A percentile compares a stretch with the other conserved stretches of the same genome.
Conservation (phyloP, 2,797 vertebrate species). For the Capromys pilorides region DNA sequence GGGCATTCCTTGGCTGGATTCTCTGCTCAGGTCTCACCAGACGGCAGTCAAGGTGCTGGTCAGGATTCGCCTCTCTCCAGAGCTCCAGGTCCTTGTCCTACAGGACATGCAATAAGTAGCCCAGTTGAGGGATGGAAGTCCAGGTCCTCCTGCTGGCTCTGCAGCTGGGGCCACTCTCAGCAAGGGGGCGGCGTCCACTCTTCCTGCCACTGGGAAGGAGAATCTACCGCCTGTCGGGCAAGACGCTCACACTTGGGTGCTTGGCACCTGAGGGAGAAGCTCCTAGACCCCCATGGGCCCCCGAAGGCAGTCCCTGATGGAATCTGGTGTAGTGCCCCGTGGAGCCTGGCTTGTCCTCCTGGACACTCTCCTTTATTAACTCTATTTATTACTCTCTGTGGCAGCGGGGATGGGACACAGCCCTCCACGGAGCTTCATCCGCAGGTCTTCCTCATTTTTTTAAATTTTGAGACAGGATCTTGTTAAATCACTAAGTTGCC, state of each 20-base stretch:
- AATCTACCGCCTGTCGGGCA: background rate
- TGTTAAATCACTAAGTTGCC: background rate
- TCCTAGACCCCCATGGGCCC: background rate
- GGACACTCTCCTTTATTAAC: background rate
- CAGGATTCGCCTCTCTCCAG: background rate
- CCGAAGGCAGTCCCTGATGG: no score
- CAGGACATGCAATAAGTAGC: fast-evolving
- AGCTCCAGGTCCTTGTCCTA: background rate
- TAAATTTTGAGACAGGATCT: background rate
- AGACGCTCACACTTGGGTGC: background rate
- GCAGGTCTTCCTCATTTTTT: background rate
- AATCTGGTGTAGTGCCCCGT: no score
- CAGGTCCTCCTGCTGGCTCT: background rate
- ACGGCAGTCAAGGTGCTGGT: background rate
- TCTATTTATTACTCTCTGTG: background rate
- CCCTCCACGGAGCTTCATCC: background rate
- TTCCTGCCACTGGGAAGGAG: background rate
- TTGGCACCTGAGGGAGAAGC: background rate
- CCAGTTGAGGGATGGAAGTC: background rate
- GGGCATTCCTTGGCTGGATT: background rate
- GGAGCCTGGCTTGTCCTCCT: background rate
- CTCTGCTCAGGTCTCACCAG: background rate
- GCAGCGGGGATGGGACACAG: background rate
- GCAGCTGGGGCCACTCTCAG: background rate
- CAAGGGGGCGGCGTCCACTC: fast-evolving